Evolutionary conservation across 2,888 invertebrate genomes (phyloP).

Genomic region (Taenaris catops): DNA sequence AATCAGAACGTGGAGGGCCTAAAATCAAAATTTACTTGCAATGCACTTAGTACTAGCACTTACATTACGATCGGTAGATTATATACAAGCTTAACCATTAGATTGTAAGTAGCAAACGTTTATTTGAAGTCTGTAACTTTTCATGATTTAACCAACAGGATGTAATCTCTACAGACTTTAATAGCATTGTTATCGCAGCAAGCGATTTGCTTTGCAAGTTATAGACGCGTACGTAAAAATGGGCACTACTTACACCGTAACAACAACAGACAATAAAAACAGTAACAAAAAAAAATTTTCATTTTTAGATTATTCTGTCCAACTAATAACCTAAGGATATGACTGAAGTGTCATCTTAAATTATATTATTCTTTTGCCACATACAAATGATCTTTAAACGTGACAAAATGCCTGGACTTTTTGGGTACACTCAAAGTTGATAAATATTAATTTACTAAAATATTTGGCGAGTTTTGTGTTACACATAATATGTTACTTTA

Average conservation of each 20-base stretch:
- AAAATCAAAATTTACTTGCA: no score
- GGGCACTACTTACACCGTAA: slow-evolving; percentile 11
- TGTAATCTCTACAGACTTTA: slow-evolving; percentile 23
- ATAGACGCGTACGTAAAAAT: slow-evolving; percentile 18
- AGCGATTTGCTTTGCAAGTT: slow-evolving; percentile 23
- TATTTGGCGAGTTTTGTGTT: no score
- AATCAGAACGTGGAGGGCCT: no score
- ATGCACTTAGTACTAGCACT: no score
- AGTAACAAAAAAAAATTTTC: not conserved
- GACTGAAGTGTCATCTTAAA: no score
- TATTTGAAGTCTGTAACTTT: slow-evolving; percentile 17
- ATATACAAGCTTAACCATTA: not conserved
- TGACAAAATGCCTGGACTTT: no score
- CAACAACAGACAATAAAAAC: no score
- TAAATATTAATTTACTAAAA: no score
- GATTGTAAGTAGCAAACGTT: slow-evolving; percentile 1
- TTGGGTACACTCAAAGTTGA: not conserved
- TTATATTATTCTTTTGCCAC: no score
- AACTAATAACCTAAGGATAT: no score
- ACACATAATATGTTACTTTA: no score
- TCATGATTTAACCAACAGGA: slow-evolving; percentile 21
- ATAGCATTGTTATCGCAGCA: slow-evolving; percentile 23
- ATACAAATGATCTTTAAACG: no score
- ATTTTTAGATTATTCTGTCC: not conserved
- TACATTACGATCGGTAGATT: slow-evolving; percentile 29